A percentile compares a stretch with the other conserved stretches of the same genome.
phyloP scores from a whole-genome alignment of 2,113 vertebrate genomes.

The Dipodomys stephensi region DNA sequence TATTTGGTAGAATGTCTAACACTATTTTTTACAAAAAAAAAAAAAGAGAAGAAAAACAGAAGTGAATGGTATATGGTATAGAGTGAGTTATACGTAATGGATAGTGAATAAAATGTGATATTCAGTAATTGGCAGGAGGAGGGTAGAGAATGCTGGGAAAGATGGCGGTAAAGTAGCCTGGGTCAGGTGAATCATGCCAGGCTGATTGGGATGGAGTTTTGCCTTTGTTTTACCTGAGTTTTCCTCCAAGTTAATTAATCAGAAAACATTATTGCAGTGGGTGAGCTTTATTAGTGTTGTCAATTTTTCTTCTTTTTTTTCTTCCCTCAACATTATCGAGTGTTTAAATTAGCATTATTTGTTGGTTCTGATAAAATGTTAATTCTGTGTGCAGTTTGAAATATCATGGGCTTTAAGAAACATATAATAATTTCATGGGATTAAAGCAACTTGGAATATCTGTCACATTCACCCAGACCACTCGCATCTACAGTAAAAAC shows the following conservation, averaged over 20 bases:
- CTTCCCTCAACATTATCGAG: background rate
- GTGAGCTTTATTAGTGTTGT: background rate
- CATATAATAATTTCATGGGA: background rate
- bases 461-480: background rate
- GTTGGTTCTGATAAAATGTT: background rate
- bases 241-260: background rate
- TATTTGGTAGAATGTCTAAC: background rate
- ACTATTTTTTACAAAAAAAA: background rate
- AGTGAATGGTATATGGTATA: no score
- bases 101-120: no score
- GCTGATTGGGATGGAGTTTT: background rate
- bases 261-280: background rate
- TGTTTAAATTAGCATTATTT: background rate
- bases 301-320: background rate
- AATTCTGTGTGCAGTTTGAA: background rate
- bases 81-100: no score
- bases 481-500: background rate
- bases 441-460: background rate
- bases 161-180: background rate
- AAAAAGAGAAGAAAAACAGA: background rate
- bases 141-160: background rate
- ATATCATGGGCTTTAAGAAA: background rate
- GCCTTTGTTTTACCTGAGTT: background rate
- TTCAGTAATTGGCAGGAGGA: background rate
- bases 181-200: rapidly evolving